Percentiles rank a stretch among this genome's conserved stretches.
Evolutionary conservation across 2,113 vertebrate species (phyloP).

Genomic region (Felis catus): DNA sequence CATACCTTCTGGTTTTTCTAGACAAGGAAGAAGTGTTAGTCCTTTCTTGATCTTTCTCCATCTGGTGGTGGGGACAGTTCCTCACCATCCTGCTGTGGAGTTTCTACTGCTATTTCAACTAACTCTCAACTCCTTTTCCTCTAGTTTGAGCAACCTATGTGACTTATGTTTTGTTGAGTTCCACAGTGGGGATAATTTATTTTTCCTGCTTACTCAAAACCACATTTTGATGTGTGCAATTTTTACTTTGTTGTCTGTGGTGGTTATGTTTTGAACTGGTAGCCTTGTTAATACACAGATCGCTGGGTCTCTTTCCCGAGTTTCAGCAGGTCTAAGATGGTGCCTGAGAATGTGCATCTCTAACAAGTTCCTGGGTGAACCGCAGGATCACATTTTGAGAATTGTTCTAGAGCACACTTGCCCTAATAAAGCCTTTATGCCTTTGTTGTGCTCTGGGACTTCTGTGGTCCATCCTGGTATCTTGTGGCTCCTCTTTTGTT

Average conservation of each 20-base stretch:
- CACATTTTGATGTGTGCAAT: not conserved
- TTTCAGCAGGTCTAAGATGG: not conserved
- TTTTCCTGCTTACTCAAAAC: not conserved
- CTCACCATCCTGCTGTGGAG: not conserved
- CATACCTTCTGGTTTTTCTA: not conserved
- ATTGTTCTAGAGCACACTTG: not conserved
- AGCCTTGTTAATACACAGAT: not conserved
- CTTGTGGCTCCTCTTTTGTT: not conserved
- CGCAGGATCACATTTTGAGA: not conserved
- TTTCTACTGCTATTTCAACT: not conserved
- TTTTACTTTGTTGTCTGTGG: not conserved
- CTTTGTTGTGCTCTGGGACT: not conserved
- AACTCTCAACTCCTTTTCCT: not conserved
- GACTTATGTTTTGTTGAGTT: not conserved
- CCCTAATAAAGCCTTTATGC: not conserved
- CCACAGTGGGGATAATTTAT: not conserved
- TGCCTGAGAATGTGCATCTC: not conserved
- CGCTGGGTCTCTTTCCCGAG: fast-evolving
- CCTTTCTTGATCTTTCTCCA: not conserved
- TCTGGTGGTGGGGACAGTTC: not conserved
- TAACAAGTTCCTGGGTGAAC: not conserved
- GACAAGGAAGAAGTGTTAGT: not conserved
- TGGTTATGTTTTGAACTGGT: not conserved
- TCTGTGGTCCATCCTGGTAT: not conserved
- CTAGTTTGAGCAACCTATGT: not conserved